Base-by-base conservation (phyloP, 35 echinoderm and acorn worm genomes). In the Ophiothrix spiculata region DNA sequence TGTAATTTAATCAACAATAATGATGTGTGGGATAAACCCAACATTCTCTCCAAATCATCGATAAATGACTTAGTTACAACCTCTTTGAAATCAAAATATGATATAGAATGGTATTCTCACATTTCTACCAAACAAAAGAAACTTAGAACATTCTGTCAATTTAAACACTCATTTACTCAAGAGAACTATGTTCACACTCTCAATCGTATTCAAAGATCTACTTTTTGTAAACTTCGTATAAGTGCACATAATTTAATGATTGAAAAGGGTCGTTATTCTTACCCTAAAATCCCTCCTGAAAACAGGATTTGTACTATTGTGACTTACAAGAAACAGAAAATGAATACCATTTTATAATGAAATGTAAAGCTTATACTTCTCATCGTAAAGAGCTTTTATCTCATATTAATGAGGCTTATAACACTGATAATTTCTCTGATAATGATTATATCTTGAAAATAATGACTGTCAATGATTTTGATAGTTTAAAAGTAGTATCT, bases 181-280 rank as follows among this genome's bases (percentile, higher is more conserved):
- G 60, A 69, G 29, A 69, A 69, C 23, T 69, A 69, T 69, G 60
- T 69, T 69, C 60, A 69, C 3, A 25, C 29, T 1, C 60, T 69
- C 2, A 69, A 69, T n/a, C 60, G 60, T 69, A 12, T 2, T 69
- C 60, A 69, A 69, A 69, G 23, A 25, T 69, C 60, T 69, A 28
- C 60, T 15, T 69, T 69, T 69, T 69, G 60, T 28, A 69, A 69
- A 69, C 17, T 69, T 69, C 60, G 60, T 69, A 69, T 69, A 25
- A 69, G 60, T n/a, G 60, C 60, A n/a, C 60, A 69, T 69, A 69
- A 15, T 25, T 69, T 69, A 69, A 69, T 69, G 60, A 69, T 69
- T 12, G 60, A 69, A n/a, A 69, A 69, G 29, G 60, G 60, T 69
- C 17, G 60, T 25, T 69, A 69, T n/a, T 69, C 60, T 69, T 69